Base-by-base conservation (phyloP, 1,140 invertebrate species). In the Drosophila kohkoa region DNA sequence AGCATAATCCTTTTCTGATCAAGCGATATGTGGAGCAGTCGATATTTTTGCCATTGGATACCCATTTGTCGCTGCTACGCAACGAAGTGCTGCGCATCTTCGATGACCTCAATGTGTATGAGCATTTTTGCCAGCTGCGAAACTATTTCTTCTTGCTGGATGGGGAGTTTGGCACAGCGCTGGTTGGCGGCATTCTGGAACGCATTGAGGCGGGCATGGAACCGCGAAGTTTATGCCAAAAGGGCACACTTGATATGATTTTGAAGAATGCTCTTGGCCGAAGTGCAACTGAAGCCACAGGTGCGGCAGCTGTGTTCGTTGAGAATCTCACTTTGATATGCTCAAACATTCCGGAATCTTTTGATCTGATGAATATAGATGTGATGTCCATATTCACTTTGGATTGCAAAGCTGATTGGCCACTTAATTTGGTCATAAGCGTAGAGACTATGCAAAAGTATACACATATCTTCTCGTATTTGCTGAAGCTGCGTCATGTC, bases 91-190 rank as follows among this genome's bases (percentile, higher is more conserved):
- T 97, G 41, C 95, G 95, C 54, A 95, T 95, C 65, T 91, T 96
- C 0, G 92, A 95, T 1, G 95, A 96, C 62, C 92, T 95, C 7
- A 93, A 95, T 46, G 94, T 96, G 75, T 93, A 96, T 10, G 94
- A 95, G 8, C 96, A 97, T 91, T 93, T 97, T 15, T 94, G 94
- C 13, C 95, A 94, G 85, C 83, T 97, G 0, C 93, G 96, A 7
- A 95, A 95, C 79, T 96, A 95, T 60, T 96, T 96, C 86, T 96
- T 97, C 72, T 79, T 97, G 6, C 92, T 96, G 88, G 96, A 97
- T 76, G 96, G 96, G 1, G 96, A 96, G 85, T 97, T 96, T 90
- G 95, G 95, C 0, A 94, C 94, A 20, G 95, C 94, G 66, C 94
- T 97, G 3, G 96, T 95, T 10, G 93, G 94, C 10, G 95, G 94